Conservation (phyloP, 2,888 invertebrate genomes). For the Nineta flava region DNA sequence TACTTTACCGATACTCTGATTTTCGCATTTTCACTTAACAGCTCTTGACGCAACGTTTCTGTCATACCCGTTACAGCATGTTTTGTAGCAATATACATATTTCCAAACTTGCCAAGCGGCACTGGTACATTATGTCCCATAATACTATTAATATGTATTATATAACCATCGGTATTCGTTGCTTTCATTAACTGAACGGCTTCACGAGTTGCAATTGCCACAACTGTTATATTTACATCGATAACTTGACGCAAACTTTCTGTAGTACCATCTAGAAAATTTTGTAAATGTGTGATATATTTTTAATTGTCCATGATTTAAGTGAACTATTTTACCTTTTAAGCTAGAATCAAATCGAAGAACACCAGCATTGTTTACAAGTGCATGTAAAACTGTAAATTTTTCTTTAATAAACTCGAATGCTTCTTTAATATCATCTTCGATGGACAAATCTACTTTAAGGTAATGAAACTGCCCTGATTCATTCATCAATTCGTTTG, state of each 20-base stretch:
- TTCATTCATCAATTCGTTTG: not conserved
- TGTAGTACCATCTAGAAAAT: constrained; percentile 11
- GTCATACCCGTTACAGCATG: constrained; percentile 38
- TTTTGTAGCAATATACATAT: constrained; percentile 40
- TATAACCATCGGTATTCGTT: constrained; percentile 33
- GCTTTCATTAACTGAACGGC: constrained; percentile 35
- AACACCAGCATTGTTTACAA: constrained; percentile 1
- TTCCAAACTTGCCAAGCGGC: constrained; percentile 31
- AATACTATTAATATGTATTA: constrained; percentile 41
- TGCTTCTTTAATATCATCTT: not conserved
- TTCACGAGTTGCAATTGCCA: constrained; percentile 38
- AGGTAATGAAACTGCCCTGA: not conserved
- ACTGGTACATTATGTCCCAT: constrained; percentile 32
- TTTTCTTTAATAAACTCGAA: not conserved
- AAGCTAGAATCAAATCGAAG: not conserved
- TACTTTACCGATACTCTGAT: constrained; percentile 11
- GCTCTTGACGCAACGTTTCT: constrained; percentile 39
- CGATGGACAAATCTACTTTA: not conserved
- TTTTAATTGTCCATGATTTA: no score
- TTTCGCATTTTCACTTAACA: constrained; percentile 20
- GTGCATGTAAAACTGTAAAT: not conserved
- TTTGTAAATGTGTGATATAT: no score
- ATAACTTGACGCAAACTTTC: constrained; percentile 25
- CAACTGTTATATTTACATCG: constrained; percentile 38
- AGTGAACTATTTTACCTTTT: no score